Base-by-base conservation (phyloP, 2,797 vertebrate species). In the Ceryle rudis region DNA sequence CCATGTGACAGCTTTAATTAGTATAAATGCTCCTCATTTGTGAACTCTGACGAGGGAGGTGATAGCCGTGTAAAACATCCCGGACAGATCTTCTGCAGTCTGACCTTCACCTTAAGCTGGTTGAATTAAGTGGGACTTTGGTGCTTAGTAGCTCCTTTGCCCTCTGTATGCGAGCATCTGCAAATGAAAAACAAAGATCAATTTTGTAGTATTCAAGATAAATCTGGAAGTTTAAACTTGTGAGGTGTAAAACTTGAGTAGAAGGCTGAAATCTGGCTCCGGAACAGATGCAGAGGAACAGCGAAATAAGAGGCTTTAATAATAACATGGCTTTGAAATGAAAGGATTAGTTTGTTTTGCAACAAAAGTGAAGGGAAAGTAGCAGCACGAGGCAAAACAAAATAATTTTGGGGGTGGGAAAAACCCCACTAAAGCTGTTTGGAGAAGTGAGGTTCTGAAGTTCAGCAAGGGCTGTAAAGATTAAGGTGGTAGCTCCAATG, bases 341-440 rank as follows among this genome's bases (percentile, higher is more conserved):
- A 93, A 95, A 86, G 86, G 86, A 93, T 95, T 93, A 84, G 23
- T 52, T 81, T n/a, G n/a, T 62, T 80, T 69, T 80, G 72, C 26
- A 78, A 39, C 7, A 47, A 44, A 77, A 81, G 25, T 37, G 4
- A 5, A 65, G 15, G 46, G 60, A 51, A 82, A 74, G 21, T n/a
- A 77, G 42, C 19, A 85, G 26, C 25, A 28, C 6, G 21, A 66
- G 62, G 37, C 69, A 87, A 87, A 66, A 25, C 21, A 89, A 71
- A 86, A 64, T 14, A 10, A 61, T 33, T 75, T 39, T 6, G 3
- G n/a, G n/a, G 6, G 21, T 33, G 54, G 55, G 29, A 51, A 54
- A 62, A 37, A 1, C 0, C 35, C 22, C 39, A 11, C 31, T 64
- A 14, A 52, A 75, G 33, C 66, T 81, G 31, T 54, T 73, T 35